phyloP scores from a whole-genome alignment of 1,140 invertebrate genomes.

The Aphaenogaster floridana region DNA sequence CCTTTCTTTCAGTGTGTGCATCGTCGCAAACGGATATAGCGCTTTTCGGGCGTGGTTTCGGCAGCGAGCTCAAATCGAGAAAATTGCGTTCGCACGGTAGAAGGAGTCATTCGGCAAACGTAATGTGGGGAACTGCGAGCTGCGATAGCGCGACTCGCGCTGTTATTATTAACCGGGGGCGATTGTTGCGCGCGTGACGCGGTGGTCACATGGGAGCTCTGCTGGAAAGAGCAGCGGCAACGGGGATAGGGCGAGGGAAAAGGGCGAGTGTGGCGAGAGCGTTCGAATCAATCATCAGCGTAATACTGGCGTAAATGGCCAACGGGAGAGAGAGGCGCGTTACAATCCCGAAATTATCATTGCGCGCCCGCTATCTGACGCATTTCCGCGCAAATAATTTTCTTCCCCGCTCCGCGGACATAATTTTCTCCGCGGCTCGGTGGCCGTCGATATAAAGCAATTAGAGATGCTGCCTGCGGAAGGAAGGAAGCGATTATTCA shows the following conservation, averaged over 20 bases:
- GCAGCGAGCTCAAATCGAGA: constrained; percentile 10
- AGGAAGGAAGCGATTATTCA: constrained; percentile 63
- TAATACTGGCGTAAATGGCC: constrained; percentile 24
- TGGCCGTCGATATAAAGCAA: constrained; percentile 46
- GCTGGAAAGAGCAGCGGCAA: constrained; percentile 1
- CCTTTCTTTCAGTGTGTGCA: not conserved
- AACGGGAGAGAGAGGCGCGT: not conserved
- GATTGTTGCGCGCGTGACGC: constrained; percentile 41
- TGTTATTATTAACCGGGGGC: constrained; percentile 59
- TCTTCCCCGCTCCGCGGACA: constrained; percentile 37
- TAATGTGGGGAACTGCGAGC: constrained; percentile 28
- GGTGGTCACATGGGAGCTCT: not conserved
- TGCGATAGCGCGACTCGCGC: not conserved
- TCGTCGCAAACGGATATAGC: not conserved
- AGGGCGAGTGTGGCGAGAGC: not conserved
- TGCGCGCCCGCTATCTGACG: constrained; percentile 40
- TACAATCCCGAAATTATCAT: constrained; percentile 57
- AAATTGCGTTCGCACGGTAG: constrained; percentile 49
- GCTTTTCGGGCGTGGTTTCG: constrained; percentile 10
- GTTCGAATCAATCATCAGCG: constrained; percentile 65
- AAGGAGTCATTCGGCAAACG: constrained; percentile 22
- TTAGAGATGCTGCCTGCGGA: constrained; percentile 51
- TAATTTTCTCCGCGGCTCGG: constrained; percentile 50
- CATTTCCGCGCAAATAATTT: constrained; percentile 56
- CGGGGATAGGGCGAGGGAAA: constrained; percentile 4